phyloP scores from a whole-genome alignment of 2,113 vertebrate species.

The Corydoras maculifer region DNA sequence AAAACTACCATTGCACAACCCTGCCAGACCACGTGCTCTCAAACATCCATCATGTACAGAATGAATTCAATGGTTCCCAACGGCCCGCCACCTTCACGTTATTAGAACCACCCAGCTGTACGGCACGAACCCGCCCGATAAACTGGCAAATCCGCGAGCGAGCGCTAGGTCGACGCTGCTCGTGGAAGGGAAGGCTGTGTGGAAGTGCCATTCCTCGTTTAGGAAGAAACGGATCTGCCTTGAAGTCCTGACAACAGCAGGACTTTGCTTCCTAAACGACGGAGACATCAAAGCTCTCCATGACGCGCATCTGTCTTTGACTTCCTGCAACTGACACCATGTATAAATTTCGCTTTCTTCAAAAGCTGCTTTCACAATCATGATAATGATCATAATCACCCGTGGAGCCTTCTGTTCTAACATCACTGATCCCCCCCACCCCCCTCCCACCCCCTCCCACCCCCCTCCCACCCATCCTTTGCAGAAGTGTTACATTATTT shows the following conservation, averaged over 20 bases:
- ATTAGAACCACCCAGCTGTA: no score
- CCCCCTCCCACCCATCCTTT: not conserved
- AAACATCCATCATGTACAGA: no score
- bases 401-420: constrained; percentile 6
- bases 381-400: constrained; percentile 29
- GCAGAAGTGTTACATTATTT: constrained; percentile 1
- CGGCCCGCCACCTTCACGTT: no score
- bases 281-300: constrained; percentile 61
- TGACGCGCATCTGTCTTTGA: constrained; percentile 44
- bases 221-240: constrained; percentile 49
- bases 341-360: constrained; percentile 27
- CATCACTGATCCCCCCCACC: not conserved
- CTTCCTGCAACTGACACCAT: constrained; percentile 42
- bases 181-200: constrained; percentile 58
- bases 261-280: constrained; percentile 57
- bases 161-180: constrained; percentile 50
- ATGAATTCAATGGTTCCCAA: no score
- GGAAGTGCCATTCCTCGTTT: constrained; percentile 63
- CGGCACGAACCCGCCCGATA: no score
- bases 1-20: no score
- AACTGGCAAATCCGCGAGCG: constrained; percentile 54
- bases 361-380: constrained; percentile 11
- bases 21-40: no score
- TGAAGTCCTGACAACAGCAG: constrained; percentile 61
- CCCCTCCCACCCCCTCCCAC: not conserved